phyloP scores from a whole-genome alignment of 2,797 vertebrate genomes.

The Brotula barbata region DNA sequence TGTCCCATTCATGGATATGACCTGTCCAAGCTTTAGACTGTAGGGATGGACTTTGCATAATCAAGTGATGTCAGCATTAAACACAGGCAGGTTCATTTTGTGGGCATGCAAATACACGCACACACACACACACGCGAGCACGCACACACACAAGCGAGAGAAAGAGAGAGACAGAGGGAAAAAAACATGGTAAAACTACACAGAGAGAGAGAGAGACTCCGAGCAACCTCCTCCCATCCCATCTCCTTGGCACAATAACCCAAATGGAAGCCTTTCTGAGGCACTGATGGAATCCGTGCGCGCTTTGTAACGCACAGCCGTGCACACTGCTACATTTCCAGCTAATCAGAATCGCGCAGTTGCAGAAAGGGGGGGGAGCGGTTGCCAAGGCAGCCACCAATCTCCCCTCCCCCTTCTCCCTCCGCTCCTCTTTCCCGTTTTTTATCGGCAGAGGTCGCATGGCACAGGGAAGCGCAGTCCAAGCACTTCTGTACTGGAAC shows the following conservation, averaged over 20 bases:
- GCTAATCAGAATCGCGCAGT: constrained; percentile 81
- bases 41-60: constrained; percentile 20
- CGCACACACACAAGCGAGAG: too few relatives aligned
- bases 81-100: constrained; percentile 25
- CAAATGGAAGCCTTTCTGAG: constrained; percentile 70
- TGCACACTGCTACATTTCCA: constrained; percentile 75
- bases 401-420: constrained; percentile 77
- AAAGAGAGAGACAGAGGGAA: background rate
- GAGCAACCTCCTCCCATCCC: constrained; percentile 50
- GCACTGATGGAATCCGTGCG: constrained; percentile 69
- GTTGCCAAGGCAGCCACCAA: constrained; percentile 82
- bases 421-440: constrained; percentile 78
- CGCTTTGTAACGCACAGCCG: constrained; percentile 69
- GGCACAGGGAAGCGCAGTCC: constrained; percentile 77
- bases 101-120: constrained; percentile 23
- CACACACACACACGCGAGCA: background rate
- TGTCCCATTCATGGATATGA: too few relatives aligned
- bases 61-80: constrained; percentile 16
- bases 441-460: constrained; percentile 88
- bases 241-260: constrained; percentile 69
- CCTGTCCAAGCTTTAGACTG: background rate
- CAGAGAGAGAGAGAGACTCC: constrained; percentile 15
- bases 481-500: constrained; percentile 77
- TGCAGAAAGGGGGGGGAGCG: constrained; percentile 76
- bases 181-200: constrained; percentile 40